phyloP scores from a whole-genome alignment of 1,140 invertebrate species.

The Drosophila parabipectinata region DNA sequence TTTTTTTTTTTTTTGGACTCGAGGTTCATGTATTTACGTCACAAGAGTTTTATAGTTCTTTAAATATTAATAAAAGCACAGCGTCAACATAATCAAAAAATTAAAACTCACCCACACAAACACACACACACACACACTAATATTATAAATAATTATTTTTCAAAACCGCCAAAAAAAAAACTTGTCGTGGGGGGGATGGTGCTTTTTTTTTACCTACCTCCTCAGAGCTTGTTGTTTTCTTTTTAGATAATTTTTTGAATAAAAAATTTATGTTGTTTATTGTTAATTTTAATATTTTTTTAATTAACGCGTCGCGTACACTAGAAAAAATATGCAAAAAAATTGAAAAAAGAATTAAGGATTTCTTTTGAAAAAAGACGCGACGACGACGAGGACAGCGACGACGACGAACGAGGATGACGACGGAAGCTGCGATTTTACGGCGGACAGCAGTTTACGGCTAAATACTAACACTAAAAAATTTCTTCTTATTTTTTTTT shows the following conservation, averaged over 20 bases:
- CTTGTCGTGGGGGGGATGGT: background rate
- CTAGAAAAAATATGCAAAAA: slow-evolving; percentile 45
- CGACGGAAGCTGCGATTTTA: slow-evolving; percentile 12
- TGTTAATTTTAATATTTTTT: background rate
- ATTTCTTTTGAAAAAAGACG: slow-evolving; percentile 1
- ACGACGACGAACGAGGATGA: background rate
- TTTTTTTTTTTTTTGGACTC: slow-evolving; percentile 21
- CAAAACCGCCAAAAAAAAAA: slow-evolving; percentile 18
- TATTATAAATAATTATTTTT: slow-evolving; percentile 26
- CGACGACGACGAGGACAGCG: background rate
- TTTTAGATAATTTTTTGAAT: slow-evolving; percentile 17
- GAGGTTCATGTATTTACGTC: slow-evolving; percentile 66
- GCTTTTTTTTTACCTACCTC: slow-evolving; percentile 37
- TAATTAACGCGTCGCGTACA: slow-evolving; percentile 22
- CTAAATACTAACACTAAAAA: slow-evolving; percentile 29
- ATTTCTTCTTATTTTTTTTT: slow-evolving; percentile 3
- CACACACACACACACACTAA: background rate
- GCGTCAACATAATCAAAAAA: slow-evolving; percentile 7
- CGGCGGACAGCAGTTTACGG: slow-evolving; percentile 18
- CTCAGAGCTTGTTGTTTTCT: slow-evolving; percentile 22
- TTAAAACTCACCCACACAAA: background rate
- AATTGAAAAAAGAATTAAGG: slow-evolving; percentile 1
- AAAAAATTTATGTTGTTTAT: background rate
- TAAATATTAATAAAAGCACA: slow-evolving; percentile 69
- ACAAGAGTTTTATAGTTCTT: slow-evolving; percentile 72